A percentile compares a stretch with the other conserved stretches of the same genome.
Evolutionary conservation across 1,140 invertebrate species (phyloP).

Genomic region (Pomacea maculata): DNA sequence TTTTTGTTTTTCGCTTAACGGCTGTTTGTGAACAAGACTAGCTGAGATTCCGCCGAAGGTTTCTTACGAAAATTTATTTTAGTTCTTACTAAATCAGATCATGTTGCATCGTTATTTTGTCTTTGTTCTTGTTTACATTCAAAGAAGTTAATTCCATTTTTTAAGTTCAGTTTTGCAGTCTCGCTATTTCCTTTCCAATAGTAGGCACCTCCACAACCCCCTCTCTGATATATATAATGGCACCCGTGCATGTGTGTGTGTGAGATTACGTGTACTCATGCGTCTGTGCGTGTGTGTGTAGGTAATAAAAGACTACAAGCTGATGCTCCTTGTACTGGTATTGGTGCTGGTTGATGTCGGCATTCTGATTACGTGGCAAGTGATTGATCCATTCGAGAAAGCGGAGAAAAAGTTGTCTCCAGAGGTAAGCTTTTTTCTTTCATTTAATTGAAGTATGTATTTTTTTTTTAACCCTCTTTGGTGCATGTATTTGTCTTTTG

Average conservation of each 20-base stretch:
- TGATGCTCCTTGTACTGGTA: conserved; percentile 96
- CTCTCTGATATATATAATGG: neutral
- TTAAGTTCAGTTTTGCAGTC: neutral
- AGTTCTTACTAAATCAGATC: too few species aligned
- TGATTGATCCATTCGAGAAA: conserved; percentile 94
- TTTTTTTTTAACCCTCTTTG: neutral
- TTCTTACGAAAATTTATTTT: too few species aligned
- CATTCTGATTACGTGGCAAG: conserved; percentile 97
- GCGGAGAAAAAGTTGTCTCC: conserved; percentile 89
- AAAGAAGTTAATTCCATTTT: neutral
- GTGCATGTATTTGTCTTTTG: too few species aligned
- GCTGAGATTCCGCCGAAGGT: too few species aligned
- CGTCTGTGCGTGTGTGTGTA: conserved; percentile 13
- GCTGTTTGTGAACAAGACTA: too few species aligned
- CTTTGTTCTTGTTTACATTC: neutral
- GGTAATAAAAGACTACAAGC: conserved; percentile 57
- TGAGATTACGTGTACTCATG: neutral
- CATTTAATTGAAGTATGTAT: too few species aligned
- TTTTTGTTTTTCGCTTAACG: too few species aligned
- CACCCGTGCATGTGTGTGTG: neutral
- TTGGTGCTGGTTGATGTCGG: conserved; percentile 89
- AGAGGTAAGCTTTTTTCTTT: conserved; percentile 75
- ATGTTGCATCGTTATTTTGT: neutral
- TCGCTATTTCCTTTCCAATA: too few species aligned
- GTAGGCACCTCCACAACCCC: neutral